Evolutionary conservation across 2,797 vertebrate species (phyloP), one percentile per base, ranked within the genome.

Genomic region (Leptoclinus maculatus): DNA sequence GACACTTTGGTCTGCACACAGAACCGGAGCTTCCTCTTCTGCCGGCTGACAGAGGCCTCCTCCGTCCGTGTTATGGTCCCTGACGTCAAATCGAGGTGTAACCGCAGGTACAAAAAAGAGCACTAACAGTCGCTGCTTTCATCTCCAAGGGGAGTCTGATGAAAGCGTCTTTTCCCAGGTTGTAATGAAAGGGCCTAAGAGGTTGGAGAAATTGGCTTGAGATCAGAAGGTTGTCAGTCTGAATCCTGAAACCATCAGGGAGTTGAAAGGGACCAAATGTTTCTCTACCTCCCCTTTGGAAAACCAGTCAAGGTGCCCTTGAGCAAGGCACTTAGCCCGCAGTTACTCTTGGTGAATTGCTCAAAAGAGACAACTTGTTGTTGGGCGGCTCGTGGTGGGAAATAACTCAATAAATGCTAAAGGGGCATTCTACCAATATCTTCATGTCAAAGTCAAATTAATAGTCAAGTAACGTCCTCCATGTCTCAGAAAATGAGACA

Each of bases 31-130:
- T 79, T 10, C 21, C 53, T 62, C 57, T 76, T 78, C 45, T 49
- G 16, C 38, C 2, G 4, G 34, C 78, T 60, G 39, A 79, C 53
- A 59, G 16, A 36, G 39, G 32, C 51, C 60, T 49, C 25, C 62
- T 66, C 41, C 17, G 49, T 45, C 43, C 51, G 34, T 16, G 66
- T 27, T 69, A 47, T 65, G 32, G 38, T 66, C 57, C 58, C 62
- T 79, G 76, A 57, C 16, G 63, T 69, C 38, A 74, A 76, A 90
- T 81, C 66, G 79, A 66, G 23, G 73, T 76, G 57, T 72, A 79
- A 86, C 86, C 66, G 74, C 80, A 71, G 59, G 54, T 65, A 74
- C 59, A 25, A 25, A 14, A 45, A 14, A 4, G 63, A 83, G 79
- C 36, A 72, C 32, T 3, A 38, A 59, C 76, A 45, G 65, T 23